A percentile compares a stretch with the other conserved stretches of the same genome.
phyloP scores from a whole-genome alignment of 2,113 vertebrate species.

The Onychostruthus taczanowskii region DNA sequence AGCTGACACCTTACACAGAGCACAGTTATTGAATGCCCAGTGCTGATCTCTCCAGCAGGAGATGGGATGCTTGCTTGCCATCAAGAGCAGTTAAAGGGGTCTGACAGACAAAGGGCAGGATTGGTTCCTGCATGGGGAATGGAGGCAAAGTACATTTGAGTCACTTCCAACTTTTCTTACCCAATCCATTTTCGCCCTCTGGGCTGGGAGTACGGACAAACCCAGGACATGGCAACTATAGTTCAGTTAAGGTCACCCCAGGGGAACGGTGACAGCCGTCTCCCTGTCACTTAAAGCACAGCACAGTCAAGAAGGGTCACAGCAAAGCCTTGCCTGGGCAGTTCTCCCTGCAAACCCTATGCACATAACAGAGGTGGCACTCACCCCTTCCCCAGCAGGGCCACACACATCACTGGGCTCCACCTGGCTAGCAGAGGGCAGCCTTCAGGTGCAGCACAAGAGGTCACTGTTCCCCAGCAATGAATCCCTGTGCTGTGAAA shows the following conservation, averaged over 20 bases:
- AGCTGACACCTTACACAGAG: not conserved
- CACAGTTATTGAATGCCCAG: not conserved
- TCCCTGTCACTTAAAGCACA: not conserved
- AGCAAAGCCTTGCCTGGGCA: not conserved
- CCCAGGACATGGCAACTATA: not conserved
- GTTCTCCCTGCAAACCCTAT: not conserved
- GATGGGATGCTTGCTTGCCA: not conserved
- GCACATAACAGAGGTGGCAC: not conserved
- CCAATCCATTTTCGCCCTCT: not conserved
- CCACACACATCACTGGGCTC: not conserved
- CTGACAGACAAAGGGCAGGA: not conserved
- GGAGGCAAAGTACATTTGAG: not conserved
- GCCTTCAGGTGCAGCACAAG: not conserved
- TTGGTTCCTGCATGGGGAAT: not conserved
- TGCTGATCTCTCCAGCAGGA: not conserved
- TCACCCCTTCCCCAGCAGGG: not conserved
- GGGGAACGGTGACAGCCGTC: not conserved
- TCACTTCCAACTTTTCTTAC: not conserved
- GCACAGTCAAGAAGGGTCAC: rapidly evolving
- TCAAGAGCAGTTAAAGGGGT: not conserved
- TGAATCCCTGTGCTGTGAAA: not conserved
- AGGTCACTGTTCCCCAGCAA: rapidly evolving
- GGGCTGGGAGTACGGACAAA: not conserved
- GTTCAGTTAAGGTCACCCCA: rapidly evolving
- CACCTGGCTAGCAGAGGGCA: not conserved